A percentile compares a stretch with the other conserved stretches of the same genome.
These are phyloP conservation scores for Nasonia vitripennis DNA, from an alignment of 1,140 invertebrate genomes.

Conservation along the genomic window DNA sequence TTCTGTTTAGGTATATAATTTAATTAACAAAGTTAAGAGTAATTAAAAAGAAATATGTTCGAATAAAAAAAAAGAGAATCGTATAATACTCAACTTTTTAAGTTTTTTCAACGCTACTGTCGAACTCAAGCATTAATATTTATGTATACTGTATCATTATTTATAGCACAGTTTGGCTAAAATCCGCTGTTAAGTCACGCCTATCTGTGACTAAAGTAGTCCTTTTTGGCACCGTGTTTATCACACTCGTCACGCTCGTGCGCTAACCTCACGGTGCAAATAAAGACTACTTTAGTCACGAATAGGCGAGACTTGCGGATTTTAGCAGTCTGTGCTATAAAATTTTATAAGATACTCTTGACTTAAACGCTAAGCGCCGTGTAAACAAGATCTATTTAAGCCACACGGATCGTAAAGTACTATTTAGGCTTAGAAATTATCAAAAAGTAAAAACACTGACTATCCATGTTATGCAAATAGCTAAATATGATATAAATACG, in stretches of 20 bases:
- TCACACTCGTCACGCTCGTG: too few relatives aligned
- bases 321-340: too few relatives aligned
- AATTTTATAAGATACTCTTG: too few relatives aligned
- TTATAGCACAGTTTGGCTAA: background rate
- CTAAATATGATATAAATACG: slow-evolving; percentile 1
- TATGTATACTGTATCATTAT: background rate
- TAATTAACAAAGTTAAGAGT: background rate
- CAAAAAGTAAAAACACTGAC: background rate
- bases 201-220: too few relatives aligned
- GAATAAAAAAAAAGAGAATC: background rate
- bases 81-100: background rate
- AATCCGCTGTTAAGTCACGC: too few relatives aligned
- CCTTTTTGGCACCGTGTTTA: too few relatives aligned
- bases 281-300: too few relatives aligned
- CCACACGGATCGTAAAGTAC: too few relatives aligned
- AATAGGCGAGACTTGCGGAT: too few relatives aligned
- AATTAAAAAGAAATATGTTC: background rate
- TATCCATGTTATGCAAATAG: background rate
- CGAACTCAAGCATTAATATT: background rate
- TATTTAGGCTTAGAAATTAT: background rate
- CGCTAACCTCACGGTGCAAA: too few relatives aligned
- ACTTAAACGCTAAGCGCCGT: too few relatives aligned
- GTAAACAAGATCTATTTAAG: too few relatives aligned
- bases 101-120: background rate
- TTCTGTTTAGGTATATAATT: background rate